Evolutionary conservation across 2,797 vertebrate species (phyloP).

Genomic region (Rhynchonycteris naso): DNA sequence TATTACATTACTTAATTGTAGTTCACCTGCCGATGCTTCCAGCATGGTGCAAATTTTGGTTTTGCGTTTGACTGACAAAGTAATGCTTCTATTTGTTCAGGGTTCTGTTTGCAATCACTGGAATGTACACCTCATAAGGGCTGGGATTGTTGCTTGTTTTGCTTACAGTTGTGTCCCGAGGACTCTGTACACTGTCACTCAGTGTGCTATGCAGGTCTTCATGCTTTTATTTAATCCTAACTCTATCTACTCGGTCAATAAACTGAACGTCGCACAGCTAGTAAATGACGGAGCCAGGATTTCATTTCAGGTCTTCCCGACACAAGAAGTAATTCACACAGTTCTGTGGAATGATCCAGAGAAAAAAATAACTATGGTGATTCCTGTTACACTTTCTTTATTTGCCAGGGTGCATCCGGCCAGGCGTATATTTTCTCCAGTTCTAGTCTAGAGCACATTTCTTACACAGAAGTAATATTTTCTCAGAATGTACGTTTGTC

Average conservation of each 20-base stretch:
- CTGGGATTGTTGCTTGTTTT: not conserved
- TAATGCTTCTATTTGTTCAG: not conserved
- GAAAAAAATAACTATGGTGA: not conserved
- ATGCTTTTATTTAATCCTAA: not conserved
- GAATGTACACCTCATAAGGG: not conserved
- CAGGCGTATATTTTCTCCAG: not conserved
- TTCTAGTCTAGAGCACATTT: not conserved
- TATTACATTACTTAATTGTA: not conserved
- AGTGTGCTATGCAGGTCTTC: not conserved
- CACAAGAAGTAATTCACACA: not conserved
- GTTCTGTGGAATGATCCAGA: not conserved
- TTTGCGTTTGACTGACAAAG: not conserved
- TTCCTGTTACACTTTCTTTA: not conserved
- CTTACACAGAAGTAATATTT: not conserved
- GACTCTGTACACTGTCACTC: too few species aligned
- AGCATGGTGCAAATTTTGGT: not conserved
- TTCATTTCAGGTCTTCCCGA: not conserved
- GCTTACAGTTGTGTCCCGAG: not conserved
- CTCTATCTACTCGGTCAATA: not conserved
- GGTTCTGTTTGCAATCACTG: not conserved
- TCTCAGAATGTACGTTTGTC: conserved; percentile 30
- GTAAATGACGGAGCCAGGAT: not conserved
- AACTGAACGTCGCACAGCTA: not conserved
- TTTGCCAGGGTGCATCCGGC: not conserved
- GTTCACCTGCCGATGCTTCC: not conserved